Evolutionary conservation across 2,888 invertebrate species (phyloP).

Genomic region (Orthonychiurus folsomi): DNA sequence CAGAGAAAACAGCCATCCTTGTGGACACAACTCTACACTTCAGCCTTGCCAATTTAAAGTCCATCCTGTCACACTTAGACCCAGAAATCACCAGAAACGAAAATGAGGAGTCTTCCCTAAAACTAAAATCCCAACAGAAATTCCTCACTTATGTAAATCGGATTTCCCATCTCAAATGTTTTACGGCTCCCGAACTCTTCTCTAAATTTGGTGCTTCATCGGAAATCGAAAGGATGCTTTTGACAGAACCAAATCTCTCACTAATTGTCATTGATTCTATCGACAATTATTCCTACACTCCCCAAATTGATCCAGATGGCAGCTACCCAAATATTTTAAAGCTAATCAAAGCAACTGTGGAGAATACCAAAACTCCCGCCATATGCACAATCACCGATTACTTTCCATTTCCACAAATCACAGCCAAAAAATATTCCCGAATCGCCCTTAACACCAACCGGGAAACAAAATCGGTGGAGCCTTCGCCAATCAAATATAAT

Average conservation of each 20-base stretch:
- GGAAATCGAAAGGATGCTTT: slow-evolving; percentile 19
- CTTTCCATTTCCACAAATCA: background rate
- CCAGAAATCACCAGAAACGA: slow-evolving; percentile 9
- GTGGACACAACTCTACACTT: slow-evolving; percentile 34
- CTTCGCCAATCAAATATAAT: background rate
- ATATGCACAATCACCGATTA: background rate
- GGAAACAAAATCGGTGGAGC: too few relatives aligned
- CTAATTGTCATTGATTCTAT: slow-evolving; percentile 29
- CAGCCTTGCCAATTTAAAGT: slow-evolving; percentile 16
- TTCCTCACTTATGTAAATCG: slow-evolving; percentile 22
- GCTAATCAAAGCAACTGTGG: background rate
- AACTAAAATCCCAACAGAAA: slow-evolving; percentile 6
- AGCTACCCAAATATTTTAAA: background rate
- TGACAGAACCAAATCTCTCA: slow-evolving; percentile 16
- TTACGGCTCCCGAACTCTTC: slow-evolving; percentile 22
- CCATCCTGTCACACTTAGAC: slow-evolving; percentile 21
- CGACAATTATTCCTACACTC: slow-evolving; percentile 11
- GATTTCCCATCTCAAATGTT: slow-evolving; percentile 22
- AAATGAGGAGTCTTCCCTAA: background rate
- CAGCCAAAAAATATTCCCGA: too few relatives aligned
- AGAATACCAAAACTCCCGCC: background rate
- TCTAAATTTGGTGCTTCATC: slow-evolving; percentile 25
- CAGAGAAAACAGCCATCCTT: slow-evolving; percentile 25
- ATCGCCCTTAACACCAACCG: background rate
- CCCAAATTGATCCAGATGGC: background rate